Evolutionary conservation across 2,797 vertebrate genomes (phyloP), one percentile per base, ranked within the genome.

Genomic region (Sebastolobus altivelis): DNA sequence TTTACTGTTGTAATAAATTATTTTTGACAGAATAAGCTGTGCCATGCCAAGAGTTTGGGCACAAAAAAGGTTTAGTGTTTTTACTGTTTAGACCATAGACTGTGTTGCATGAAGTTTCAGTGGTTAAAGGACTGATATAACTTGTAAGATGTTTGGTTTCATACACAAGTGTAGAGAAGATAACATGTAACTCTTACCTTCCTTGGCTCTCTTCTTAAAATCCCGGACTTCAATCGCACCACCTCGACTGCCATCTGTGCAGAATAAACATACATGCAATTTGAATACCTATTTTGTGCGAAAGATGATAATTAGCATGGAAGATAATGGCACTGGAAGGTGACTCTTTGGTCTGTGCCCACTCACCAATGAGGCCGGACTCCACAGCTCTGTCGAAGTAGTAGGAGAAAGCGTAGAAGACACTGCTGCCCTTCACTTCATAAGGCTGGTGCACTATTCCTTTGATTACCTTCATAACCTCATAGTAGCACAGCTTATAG

Each of bases 341-440:
- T 78, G 72, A 63, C 60, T 68, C 20, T 78, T 60, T 60, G 56
- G 77, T 77, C 49, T 78, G 77, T 68, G 68, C 76, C 63, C 75
- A 94, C 95, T 97, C 94, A 99, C 99, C 97, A 0, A 99, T 99
- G 76, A 99, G 93, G 66, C 96, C 95, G 12, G 97, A 96, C 40
- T 99, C 98, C 77, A 94, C 97, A 16, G 99, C 99, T 84, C 98
- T 95, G 89, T 99, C 99, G 1, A 96, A 99, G 90, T 99, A 99
- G 91, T 99, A 97, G 75, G 99, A 99, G 93, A 99, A 99, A 40
- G 99, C 99, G 8, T 99, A 99, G 92, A 99, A 99, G 80, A 97
- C 86, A 68, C 96, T 97, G 89, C 96, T 97, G 90, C 94, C 94
- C 83, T 95, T 98, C 79, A 99, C 94, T 81, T 99, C 99, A 18